Evolutionary conservation across 2,113 vertebrate species (phyloP), one percentile per base, ranked within the genome.

Genomic region (Calidris pygmaea): DNA sequence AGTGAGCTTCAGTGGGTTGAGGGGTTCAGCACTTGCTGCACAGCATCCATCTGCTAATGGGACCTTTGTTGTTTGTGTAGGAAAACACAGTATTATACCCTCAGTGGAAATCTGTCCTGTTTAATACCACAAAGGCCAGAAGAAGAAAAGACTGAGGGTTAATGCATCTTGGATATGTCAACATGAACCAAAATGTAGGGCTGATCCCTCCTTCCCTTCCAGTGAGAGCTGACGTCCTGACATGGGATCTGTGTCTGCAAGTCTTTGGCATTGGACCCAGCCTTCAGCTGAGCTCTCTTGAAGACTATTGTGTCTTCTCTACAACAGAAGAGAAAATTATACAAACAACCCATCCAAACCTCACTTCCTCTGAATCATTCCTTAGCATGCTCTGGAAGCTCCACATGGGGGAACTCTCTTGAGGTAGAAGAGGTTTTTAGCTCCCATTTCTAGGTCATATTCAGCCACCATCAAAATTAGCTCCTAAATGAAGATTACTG

Each of bases 391-490:
- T 55, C 71, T 72, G 18, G 52, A 62, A 86, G 60, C 37, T 8
- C 24, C 1, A 2, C 20, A 12, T 5, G 4, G 1, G 1, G 34
- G 17, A 60, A 63, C 41, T 35, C 1, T 3, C 21, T 48, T 60
- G 47, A 8, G n/a, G 22, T 0, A 20, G 43, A 32, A 68, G 30
- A 50, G 29, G 30, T 4, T 32, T 71, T 67, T 45, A 14, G 8
- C 30, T 83, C 27, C n/a, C 2, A 3, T 65, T 88, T 82, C 27
- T n/a, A 47, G n/a, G 16, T 72, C 1, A 10, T 83, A 83, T 82
- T 41, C 63, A 94, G 39, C 22, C 23, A 23, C 9, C 3, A 47
- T 66, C 6, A 2, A 85, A 30, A 14, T 48, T 62, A 24, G 5
- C 24, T 60, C 60, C 56, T 27, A 47, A 47, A 68, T 39, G 22